Evolutionary conservation across 2,797 vertebrate genomes (phyloP).

Genomic region (Halcyon badia): DNA sequence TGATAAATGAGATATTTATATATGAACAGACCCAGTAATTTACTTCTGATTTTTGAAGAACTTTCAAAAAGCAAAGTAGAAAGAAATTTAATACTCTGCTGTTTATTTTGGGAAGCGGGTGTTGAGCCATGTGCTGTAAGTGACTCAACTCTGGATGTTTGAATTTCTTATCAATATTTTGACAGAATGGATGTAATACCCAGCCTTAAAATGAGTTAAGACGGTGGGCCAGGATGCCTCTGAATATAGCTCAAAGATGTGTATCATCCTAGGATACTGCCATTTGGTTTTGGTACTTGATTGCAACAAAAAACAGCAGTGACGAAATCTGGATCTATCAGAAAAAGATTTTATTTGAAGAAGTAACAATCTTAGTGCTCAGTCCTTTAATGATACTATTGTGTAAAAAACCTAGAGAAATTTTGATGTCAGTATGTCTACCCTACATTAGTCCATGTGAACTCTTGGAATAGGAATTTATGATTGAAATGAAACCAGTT

Average conservation of each 20-base stretch:
- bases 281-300: not conserved
- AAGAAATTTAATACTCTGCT: not conserved
- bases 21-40: not conserved
- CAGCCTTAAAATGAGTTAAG: not conserved
- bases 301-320: not conserved
- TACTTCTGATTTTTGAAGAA: slow-evolving; percentile 5
- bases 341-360: not conserved
- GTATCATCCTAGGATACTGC: not conserved
- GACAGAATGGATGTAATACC: not conserved
- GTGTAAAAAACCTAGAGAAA: not conserved
- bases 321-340: not conserved
- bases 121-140: not conserved
- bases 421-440: not conserved
- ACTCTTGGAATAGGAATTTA: not conserved
- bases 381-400: not conserved
- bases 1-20: not conserved
- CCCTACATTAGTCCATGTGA: not conserved
- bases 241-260: not conserved
- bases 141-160: slow-evolving; percentile 9
- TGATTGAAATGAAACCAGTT: not conserved
- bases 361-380: not conserved
- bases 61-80: not conserved
- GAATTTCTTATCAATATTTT: slow-evolving; percentile 45
- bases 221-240: not conserved
- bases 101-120: not conserved